Conservation (phyloP, 2,797 vertebrate genomes). For the Gambusia yucatana region DNA sequence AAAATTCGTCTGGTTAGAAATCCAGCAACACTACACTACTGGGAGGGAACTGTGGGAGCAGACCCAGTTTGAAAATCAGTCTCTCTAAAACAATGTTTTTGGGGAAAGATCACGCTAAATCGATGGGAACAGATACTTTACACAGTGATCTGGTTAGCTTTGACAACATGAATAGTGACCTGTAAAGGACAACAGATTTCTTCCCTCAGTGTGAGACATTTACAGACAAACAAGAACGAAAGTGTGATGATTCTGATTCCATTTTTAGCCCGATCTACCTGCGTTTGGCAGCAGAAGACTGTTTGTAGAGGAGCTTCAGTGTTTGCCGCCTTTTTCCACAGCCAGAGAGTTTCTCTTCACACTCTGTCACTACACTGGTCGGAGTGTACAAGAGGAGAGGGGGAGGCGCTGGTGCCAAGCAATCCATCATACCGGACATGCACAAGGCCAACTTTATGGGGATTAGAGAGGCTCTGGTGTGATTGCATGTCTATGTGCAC, state of each 20-base stretch:
- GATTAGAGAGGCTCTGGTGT: slow-evolving; percentile 69
- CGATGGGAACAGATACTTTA: slow-evolving; percentile 57
- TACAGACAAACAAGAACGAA: slow-evolving; percentile 70
- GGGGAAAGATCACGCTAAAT: slow-evolving; percentile 60
- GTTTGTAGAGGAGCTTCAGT: slow-evolving; percentile 66
- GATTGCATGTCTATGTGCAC: slow-evolving; percentile 43
- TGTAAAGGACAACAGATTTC: slow-evolving; percentile 66
- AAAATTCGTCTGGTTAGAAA: slow-evolving; percentile 66
- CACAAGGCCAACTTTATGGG: slow-evolving; percentile 77
- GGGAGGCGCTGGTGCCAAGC: slow-evolving; percentile 57
- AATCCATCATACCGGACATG: slow-evolving; percentile 77
- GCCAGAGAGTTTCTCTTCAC: slow-evolving; percentile 64
- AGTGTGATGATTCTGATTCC: slow-evolving; percentile 60
- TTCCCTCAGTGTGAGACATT: slow-evolving; percentile 62
- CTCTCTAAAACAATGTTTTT: slow-evolving; percentile 65
- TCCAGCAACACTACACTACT: slow-evolving; percentile 58
- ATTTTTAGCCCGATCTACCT: slow-evolving; percentile 75
- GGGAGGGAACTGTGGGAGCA: slow-evolving; percentile 53
- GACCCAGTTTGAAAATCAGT: slow-evolving; percentile 55
- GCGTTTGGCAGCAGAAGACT: slow-evolving; percentile 66
- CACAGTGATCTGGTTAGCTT: slow-evolving; percentile 56
- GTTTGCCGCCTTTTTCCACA: slow-evolving; percentile 57
- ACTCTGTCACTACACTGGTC: slow-evolving; percentile 66
- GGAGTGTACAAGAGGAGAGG: slow-evolving; percentile 58
- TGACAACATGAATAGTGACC: slow-evolving; percentile 59